Base-by-base conservation (phyloP, 2,888 invertebrate genomes). In the Camponotus fellah region DNA sequence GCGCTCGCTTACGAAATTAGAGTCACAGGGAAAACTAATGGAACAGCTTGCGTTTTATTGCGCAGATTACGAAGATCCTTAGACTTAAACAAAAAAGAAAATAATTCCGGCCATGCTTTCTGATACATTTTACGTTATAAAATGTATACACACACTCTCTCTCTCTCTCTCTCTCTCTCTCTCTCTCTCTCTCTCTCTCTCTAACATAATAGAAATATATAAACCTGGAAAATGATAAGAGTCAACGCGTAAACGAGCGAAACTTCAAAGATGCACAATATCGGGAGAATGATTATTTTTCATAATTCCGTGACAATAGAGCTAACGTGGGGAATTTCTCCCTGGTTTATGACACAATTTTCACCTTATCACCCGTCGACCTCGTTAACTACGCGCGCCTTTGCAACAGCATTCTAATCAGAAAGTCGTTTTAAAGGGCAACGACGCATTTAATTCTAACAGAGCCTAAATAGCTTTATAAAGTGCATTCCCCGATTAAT, bases 231-330 rank as follows among this genome's bases (percentile, higher is more conserved):
- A 71, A 53, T 53, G 76, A 88, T 88, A 86, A 84, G 84, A 76
- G 74, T 72, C 68, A 21, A 65, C 62, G 68, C 46, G 64, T 58
- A 72, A 77, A 79, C 82, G 72, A 80, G 86, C 75, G 77, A 76
- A 66, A 87, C 84, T 88, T 88, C 86, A 77, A 68, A 62, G 69
- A 62, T 53, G 81, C 83, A 83, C 17, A 60, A 56, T 74, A 77
- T 76, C 77, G 77, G 77, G 82, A 84, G 86, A 69, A 83, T 83
- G 80, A 87, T 86, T 84, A 88, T 87, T 87, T 86, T 86, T 88
- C 77, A 87, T 85, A 40, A 32, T 76, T 49, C 43, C 66, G 34
- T 65, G 43, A 46, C 62, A 69, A 66, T 53, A 56, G 58, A 58
- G 62, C 46, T 26, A 43, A 53, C 62, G 72, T 66, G 8, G 26